Conservation (phyloP, 2,113 vertebrate species). For the Bos indicus region DNA sequence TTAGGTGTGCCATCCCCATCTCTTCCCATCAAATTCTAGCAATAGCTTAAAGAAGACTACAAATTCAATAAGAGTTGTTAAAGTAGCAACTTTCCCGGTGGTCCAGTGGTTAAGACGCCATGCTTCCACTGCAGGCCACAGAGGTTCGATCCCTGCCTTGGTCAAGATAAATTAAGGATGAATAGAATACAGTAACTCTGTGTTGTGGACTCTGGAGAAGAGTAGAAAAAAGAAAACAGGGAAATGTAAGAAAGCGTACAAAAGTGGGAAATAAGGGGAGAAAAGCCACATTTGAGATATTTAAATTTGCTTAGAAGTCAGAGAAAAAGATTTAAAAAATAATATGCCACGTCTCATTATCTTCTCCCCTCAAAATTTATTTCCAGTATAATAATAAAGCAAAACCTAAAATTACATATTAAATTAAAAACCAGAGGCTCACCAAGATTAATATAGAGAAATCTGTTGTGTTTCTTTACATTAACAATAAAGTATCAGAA, state of each 20-base stretch:
- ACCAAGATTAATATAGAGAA: not conserved
- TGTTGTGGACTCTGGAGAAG: not conserved
- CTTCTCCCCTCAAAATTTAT: not conserved
- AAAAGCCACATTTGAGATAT: not conserved
- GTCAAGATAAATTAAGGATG: slow-evolving; percentile 8
- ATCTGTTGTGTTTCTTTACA: not conserved
- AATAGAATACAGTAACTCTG: not conserved
- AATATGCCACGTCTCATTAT: not conserved
- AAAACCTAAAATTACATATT: slow-evolving; percentile 39
- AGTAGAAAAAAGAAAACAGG: not conserved
- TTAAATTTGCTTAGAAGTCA: slow-evolving; percentile 19
- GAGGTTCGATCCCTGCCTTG: not conserved
- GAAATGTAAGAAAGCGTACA: not conserved
- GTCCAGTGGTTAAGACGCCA: not conserved
- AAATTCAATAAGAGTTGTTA: not conserved
- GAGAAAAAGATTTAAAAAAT: not conserved
- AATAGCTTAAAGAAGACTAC: not conserved
- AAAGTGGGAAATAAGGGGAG: not conserved
- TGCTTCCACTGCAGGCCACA: not conserved
- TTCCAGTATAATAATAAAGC: not conserved
- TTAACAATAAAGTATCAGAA: not conserved
- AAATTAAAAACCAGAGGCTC: slow-evolving; percentile 25
- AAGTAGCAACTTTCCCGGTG: not conserved
- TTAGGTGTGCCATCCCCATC: not conserved
- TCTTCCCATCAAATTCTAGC: not conserved